Conservation (phyloP, 2,113 vertebrate genomes). For the Rattus rattus region DNA sequence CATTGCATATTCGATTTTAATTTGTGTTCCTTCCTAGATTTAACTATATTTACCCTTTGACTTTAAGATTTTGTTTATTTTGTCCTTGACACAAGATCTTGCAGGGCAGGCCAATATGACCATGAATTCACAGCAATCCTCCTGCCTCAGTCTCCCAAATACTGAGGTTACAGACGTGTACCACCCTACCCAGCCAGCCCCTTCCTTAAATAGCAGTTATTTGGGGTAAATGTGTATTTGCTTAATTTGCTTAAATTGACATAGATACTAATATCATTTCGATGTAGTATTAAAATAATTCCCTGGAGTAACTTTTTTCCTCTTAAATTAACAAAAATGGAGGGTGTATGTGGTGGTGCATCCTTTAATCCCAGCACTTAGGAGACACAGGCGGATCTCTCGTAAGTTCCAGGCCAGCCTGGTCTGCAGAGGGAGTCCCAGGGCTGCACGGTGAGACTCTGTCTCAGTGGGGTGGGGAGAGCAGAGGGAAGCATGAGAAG, state of each 20-base stretch:
- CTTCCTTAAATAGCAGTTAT: constrained; percentile 28
- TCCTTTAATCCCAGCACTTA: neutral
- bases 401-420: neutral
- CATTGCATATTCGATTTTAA: too few relatives aligned
- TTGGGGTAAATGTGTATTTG: constrained; percentile 9
- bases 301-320: neutral
- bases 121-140: neutral
- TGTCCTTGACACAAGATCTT: neutral
- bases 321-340: neutral
- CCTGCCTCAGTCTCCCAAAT: neutral
- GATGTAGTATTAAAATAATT: constrained; percentile 39
- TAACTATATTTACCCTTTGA: neutral
- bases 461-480: neutral
- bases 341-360: neutral
- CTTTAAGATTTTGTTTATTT: neutral
- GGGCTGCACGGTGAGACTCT: neutral
- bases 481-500: neutral
- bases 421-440: neutral
- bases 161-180: neutral
- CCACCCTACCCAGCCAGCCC: neutral
- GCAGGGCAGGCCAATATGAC: neutral
- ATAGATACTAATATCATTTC: constrained; percentile 48
- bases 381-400: neutral
- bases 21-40: neutral
- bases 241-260: constrained; percentile 58